Evolutionary conservation across 2,797 vertebrate genomes (phyloP).

Genomic region (Hippopotamyrus pictus): DNA sequence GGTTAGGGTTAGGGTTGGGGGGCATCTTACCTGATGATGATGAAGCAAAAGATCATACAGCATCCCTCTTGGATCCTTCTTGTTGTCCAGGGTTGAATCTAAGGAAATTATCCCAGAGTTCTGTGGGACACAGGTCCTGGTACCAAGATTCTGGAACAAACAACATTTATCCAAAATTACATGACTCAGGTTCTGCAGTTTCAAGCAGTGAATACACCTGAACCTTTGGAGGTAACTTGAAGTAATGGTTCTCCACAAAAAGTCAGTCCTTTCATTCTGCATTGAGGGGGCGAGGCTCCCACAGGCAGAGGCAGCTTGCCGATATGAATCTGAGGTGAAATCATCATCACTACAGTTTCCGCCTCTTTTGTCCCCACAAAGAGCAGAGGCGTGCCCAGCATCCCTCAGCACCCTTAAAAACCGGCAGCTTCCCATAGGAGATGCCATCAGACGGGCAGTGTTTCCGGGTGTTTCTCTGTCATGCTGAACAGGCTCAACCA

Average conservation of each 20-base stretch:
- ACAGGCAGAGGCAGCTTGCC: not conserved
- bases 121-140: not conserved
- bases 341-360: not conserved
- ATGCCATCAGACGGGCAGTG: not conserved
- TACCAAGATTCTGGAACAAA: not conserved
- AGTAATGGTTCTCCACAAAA: not conserved
- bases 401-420: not conserved
- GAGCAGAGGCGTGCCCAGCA: not conserved
- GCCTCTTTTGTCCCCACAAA: not conserved
- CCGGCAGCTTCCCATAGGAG: not conserved
- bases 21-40: not conserved
- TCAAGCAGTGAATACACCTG: not conserved
- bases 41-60: not conserved
- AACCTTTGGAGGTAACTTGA: not conserved
- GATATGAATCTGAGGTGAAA: not conserved
- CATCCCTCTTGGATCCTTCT: not conserved
- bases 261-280: not conserved
- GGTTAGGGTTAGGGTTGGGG: not conserved
- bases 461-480: not conserved
- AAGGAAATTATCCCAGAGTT: not conserved
- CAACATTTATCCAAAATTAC: not conserved
- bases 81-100: not conserved
- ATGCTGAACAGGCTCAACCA: not conserved
- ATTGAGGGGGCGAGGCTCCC: not conserved
- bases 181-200: not conserved